phyloP scores from a whole-genome alignment of 2,797 vertebrate genomes.

The Cyprinodon diabolis region DNA sequence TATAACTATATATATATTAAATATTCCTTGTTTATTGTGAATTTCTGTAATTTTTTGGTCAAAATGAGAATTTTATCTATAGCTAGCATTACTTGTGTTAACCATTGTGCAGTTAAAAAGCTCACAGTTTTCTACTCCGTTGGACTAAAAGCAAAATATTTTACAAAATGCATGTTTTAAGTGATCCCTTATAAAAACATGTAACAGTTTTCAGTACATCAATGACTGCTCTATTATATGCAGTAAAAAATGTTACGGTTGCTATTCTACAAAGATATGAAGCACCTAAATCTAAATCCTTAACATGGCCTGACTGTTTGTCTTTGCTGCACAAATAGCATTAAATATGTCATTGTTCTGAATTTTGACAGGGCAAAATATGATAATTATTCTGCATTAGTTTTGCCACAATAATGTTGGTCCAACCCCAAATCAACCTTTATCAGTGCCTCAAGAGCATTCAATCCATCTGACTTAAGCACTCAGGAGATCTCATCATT shows the following conservation, averaged over 20 bases:
- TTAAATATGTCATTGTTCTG: conserved; percentile 53
- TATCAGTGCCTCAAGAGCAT: conserved; percentile 76
- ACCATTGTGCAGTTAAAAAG: too few relatives aligned
- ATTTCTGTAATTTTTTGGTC: background rate
- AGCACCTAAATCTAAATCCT: background rate
- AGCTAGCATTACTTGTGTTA: too few relatives aligned
- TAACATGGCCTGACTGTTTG: conserved; percentile 4
- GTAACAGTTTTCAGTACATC: background rate
- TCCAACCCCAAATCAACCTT: conserved; percentile 77
- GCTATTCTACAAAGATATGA: background rate
- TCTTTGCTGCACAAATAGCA: conserved; percentile 15
- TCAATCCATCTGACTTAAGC: conserved; percentile 82
- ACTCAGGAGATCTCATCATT: conserved; percentile 75
- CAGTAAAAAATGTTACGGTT: background rate
- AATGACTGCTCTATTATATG: background rate
- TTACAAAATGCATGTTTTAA: too few relatives aligned
- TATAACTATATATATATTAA: too few relatives aligned
- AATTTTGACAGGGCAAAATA: conserved; percentile 71
- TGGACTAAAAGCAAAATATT: too few relatives aligned
- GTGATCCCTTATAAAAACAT: too few relatives aligned
- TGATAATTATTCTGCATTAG: conserved; percentile 84
- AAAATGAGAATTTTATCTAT: too few relatives aligned
- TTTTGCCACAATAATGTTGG: conserved; percentile 70
- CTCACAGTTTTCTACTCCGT: background rate
- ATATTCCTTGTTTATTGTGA: background rate